A percentile compares a stretch with the other conserved stretches of the same genome.
phyloP scores from a whole-genome alignment of 1,140 invertebrate genomes.

The Tyrophagus putrescentiae region DNA sequence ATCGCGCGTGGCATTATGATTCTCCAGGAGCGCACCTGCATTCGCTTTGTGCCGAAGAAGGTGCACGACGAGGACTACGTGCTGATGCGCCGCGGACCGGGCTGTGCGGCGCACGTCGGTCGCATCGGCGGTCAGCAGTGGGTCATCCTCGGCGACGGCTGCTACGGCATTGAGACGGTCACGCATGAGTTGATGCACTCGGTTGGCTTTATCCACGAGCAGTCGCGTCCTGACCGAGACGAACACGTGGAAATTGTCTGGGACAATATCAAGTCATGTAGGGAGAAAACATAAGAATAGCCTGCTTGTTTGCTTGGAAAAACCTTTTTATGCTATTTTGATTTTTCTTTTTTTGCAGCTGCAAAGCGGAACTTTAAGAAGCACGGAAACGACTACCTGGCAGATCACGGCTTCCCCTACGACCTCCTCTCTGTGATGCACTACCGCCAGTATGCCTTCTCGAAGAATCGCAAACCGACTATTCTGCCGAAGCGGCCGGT shows the following conservation, averaged over 20 bases:
- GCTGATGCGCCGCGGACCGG: constrained; percentile 1
- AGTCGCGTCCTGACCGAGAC: constrained; percentile 35
- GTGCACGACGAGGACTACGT: constrained; percentile 14
- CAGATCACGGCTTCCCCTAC: constrained; percentile 25
- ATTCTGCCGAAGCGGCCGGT: not conserved
- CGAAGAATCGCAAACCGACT: constrained; percentile 22
- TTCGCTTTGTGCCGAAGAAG: constrained; percentile 20
- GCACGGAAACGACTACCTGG: constrained; percentile 22
- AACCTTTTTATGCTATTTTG: not conserved
- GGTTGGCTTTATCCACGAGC: constrained; percentile 36
- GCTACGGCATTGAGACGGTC: constrained; percentile 27
- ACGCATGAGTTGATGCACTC: constrained; percentile 33
- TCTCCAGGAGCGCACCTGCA: constrained; percentile 18
- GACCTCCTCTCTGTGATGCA: constrained; percentile 25
- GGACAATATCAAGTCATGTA: constrained; percentile 29
- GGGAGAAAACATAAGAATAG: constrained; percentile 1
- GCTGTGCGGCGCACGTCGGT: constrained; percentile 24
- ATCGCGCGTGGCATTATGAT: constrained; percentile 20
- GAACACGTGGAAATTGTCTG: constrained; percentile 30
- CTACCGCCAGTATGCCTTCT: constrained; percentile 25
- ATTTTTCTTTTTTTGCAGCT: constrained; percentile 20
- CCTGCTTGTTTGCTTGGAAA: not conserved
- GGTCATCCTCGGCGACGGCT: constrained; percentile 25
- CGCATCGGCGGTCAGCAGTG: constrained; percentile 22
- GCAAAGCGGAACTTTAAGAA: constrained; percentile 28